These are phyloP conservation scores for Phaonia tiefii DNA, from an alignment of 2,888 invertebrate species.

Conservation along the genomic window DNA sequence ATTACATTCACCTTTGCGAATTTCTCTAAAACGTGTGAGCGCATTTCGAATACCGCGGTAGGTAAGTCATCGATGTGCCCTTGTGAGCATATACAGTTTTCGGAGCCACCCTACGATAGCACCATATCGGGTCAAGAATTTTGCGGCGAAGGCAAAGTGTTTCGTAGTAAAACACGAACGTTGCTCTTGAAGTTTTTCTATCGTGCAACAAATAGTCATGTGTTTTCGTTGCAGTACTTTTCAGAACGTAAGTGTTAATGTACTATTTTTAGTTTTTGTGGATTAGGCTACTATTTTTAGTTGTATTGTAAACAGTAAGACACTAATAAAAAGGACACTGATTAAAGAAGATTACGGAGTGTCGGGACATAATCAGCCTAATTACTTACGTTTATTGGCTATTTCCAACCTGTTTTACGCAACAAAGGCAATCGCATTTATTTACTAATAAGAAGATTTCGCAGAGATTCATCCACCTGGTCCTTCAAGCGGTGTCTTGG, in stretches of 20 bases:
- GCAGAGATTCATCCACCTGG: too few relatives aligned
- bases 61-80: constrained; percentile 78
- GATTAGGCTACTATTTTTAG: too few relatives aligned
- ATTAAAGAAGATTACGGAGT: too few relatives aligned
- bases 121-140: constrained; percentile 83
- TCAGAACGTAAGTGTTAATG: constrained; percentile 84
- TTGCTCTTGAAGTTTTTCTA: constrained; percentile 83
- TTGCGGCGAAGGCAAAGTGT: constrained; percentile 82
- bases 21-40: constrained; percentile 78
- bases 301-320: too few relatives aligned
- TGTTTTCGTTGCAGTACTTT: constrained; percentile 84
- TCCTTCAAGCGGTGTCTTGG: too few relatives aligned
- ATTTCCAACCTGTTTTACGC: too few relatives aligned
- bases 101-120: constrained; percentile 85
- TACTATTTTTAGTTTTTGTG: too few relatives aligned
- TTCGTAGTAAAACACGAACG: constrained; percentile 84
- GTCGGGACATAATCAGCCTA: too few relatives aligned
- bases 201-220: constrained; percentile 83
- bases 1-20: constrained; percentile 78
- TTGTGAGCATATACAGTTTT: constrained; percentile 85
- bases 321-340: too few relatives aligned
- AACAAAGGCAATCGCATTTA: too few relatives aligned
- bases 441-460: too few relatives aligned
- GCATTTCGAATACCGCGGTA: constrained; percentile 72
- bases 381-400: too few relatives aligned